A percentile compares a stretch with the other conserved stretches of the same genome.
These are phyloP conservation scores for Macrotrachela quadricornifera DNA, from an alignment of 1,140 invertebrate species.

Conservation along the genomic window DNA sequence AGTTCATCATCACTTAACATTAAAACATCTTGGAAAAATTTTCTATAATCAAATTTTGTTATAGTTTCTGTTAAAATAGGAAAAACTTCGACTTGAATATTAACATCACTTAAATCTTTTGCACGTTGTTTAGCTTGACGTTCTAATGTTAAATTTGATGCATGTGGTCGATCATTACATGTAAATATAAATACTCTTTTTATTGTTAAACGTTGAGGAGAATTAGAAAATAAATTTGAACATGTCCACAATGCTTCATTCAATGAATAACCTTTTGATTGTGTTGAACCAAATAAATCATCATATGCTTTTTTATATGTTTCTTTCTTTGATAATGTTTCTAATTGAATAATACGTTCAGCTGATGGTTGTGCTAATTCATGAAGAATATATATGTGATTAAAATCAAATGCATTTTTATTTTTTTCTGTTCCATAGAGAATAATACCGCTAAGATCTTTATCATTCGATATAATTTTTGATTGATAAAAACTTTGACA, in stretches of 20 bases:
- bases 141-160: constrained; percentile 13
- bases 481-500: constrained; percentile 30
- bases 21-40: constrained; percentile 32
- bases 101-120: constrained; percentile 30
- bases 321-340: constrained; percentile 27
- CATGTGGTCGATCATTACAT: constrained; percentile 32
- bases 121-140: constrained; percentile 25
- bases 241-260: constrained; percentile 34
- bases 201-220: constrained; percentile 26
- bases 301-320: not conserved
- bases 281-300: not conserved
- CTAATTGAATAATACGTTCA: constrained; percentile 29
- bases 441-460: constrained; percentile 32
- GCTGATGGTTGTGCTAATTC: constrained; percentile 31
- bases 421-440: constrained; percentile 33
- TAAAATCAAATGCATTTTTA: constrained; percentile 28
- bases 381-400: constrained; percentile 30
- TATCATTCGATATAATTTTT: constrained; percentile 33
- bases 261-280: constrained; percentile 19
- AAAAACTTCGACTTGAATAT: constrained; percentile 33
- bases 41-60: constrained; percentile 26
- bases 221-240: constrained; percentile 33
- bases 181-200: constrained; percentile 34
- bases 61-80: constrained; percentile 21
- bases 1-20: not conserved